phyloP scores from a whole-genome alignment of 2,888 invertebrate species.

The Ochropleura leucogaster region DNA sequence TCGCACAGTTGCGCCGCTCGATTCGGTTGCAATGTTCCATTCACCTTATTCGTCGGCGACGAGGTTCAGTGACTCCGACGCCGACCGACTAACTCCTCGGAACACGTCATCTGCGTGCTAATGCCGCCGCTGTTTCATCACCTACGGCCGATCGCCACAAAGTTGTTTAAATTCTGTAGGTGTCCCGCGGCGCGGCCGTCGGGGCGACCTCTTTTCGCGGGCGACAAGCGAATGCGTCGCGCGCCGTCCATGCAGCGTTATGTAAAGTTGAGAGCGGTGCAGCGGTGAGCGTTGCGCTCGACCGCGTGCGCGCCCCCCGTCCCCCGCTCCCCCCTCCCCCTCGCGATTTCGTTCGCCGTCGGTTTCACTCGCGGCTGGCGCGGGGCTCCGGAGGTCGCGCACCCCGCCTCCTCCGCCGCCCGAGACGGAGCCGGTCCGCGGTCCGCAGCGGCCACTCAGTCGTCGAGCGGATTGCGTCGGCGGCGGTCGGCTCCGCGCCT shows the following conservation, averaged over 20 bases:
- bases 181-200: constrained; percentile 78
- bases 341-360: constrained; percentile 81
- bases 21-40: constrained; percentile 89
- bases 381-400: constrained; percentile 86
- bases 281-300: constrained; percentile 86
- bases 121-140: constrained; percentile 84
- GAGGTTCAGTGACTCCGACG: constrained; percentile 89
- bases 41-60: constrained; percentile 87
- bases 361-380: constrained; percentile 83
- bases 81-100: constrained; percentile 84
- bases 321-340: constrained; percentile 75
- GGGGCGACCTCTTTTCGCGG: constrained; percentile 86
- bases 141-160: constrained; percentile 76
- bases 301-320: constrained; percentile 85
- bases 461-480: constrained; percentile 88
- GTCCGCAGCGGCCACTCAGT: constrained; percentile 80
- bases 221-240: constrained; percentile 73
- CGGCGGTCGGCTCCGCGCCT: constrained; percentile 78
- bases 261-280: constrained; percentile 87
- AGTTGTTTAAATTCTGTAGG: constrained; percentile 86
- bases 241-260: constrained; percentile 82
- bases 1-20: constrained; percentile 76
- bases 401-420: constrained; percentile 82
- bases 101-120: constrained; percentile 87
- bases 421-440: constrained; percentile 76